A percentile compares a stretch with the other conserved stretches of the same genome.
Evolutionary conservation across 1,140 invertebrate species (phyloP).

Genomic region (Leptopilina boulardi): DNA sequence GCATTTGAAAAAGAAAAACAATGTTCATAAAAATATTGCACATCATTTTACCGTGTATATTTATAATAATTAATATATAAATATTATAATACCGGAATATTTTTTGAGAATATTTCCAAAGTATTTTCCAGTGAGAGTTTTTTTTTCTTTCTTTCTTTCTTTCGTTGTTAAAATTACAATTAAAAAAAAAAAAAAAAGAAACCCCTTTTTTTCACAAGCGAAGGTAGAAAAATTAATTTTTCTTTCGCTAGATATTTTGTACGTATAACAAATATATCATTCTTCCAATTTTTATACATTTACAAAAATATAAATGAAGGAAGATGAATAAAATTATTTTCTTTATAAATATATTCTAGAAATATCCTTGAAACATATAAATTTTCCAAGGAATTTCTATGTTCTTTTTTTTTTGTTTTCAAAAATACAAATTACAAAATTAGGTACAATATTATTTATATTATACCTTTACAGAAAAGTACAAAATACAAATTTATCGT

Average conservation of each 20-base stretch:
- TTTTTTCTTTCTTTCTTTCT: no score
- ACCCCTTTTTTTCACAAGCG: constrained; percentile 8
- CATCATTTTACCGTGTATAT: constrained; percentile 53
- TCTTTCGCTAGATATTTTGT: no score
- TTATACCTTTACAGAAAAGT: constrained; percentile 59
- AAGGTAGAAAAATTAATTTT: constrained; percentile 35
- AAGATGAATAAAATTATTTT: not conserved
- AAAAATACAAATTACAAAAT: constrained; percentile 51
- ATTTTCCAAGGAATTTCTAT: not conserved
- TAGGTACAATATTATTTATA: constrained; percentile 39
- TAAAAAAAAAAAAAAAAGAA: constrained; percentile 18
- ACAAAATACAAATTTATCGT: constrained; percentile 61
- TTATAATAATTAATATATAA: no score
- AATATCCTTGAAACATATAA: not conserved
- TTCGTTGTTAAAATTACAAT: constrained; percentile 36
- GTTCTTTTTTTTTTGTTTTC: constrained; percentile 41
- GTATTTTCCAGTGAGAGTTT: constrained; percentile 43
- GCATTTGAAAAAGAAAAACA: constrained; percentile 50
- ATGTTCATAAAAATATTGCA: constrained; percentile 68
- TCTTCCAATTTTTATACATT: not conserved
- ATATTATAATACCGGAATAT: constrained; percentile 41
- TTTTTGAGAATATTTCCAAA: constrained; percentile 30
- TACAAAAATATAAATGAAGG: not conserved
- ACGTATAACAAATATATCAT: not conserved
- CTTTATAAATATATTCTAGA: not conserved